phyloP scores from a whole-genome alignment of 2,113 vertebrate species.

The Podiceps cristatus region DNA sequence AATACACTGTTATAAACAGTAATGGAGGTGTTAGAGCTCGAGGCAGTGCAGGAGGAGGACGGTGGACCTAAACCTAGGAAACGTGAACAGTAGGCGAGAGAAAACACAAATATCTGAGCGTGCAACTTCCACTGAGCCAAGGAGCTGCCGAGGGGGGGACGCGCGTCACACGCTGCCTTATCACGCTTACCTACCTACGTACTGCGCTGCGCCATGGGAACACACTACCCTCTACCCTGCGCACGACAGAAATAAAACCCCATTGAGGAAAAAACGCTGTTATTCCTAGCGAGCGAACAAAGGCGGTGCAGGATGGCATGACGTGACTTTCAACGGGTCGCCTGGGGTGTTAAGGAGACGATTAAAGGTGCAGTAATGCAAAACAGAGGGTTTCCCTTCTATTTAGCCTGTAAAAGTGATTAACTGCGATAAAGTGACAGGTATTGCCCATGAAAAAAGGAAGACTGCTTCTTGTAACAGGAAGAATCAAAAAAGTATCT shows the following conservation, averaged over 20 bases:
- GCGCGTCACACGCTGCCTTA: neutral
- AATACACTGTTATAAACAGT: slow-evolving; percentile 99
- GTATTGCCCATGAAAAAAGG: slow-evolving; percentile 91
- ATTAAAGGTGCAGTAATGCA: neutral
- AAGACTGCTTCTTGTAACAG: slow-evolving; percentile 87
- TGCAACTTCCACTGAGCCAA: slow-evolving; percentile 7
- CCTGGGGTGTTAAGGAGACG: neutral
- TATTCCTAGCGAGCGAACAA: slow-evolving; percentile 20
- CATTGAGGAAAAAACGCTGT: neutral
- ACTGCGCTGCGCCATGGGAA: slow-evolving; percentile 1
- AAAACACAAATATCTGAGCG: neutral
- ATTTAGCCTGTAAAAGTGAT: slow-evolving; percentile 52
- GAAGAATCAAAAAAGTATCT: slow-evolving; percentile 78
- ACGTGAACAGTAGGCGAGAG: neutral
- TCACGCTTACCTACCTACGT: neutral
- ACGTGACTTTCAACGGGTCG: neutral
- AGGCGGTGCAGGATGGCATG: neutral
- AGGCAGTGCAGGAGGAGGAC: slow-evolving; percentile 87
- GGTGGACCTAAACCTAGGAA: slow-evolving; percentile 67
- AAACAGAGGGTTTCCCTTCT: slow-evolving; percentile 46
- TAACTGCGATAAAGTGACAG: slow-evolving; percentile 73
- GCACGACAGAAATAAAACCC: slow-evolving; percentile 18
- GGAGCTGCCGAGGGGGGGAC: neutral
- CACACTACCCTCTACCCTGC: slow-evolving; percentile 16
- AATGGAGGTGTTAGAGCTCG: slow-evolving; percentile 89